phyloP scores from a whole-genome alignment of 1,140 invertebrate species.

The Hypsibius dujardini region DNA sequence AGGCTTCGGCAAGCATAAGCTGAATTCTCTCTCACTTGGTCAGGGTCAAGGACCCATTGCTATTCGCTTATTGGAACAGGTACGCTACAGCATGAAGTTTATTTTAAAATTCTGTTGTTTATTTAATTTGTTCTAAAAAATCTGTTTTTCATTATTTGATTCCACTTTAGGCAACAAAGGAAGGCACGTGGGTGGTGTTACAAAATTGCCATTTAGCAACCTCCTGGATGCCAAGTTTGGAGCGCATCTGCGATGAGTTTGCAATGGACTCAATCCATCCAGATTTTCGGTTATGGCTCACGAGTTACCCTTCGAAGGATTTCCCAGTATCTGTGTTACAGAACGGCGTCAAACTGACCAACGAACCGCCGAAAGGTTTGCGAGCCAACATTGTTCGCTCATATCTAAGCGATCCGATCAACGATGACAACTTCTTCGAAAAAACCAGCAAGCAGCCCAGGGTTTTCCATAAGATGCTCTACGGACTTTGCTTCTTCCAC shows the following conservation, averaged over 20 bases:
- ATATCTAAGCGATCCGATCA: constrained; percentile 67
- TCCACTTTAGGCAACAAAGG: constrained; percentile 42
- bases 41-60: constrained; percentile 81
- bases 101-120: no score
- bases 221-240: constrained; percentile 68
- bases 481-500: constrained; percentile 82
- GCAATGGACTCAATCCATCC: constrained; percentile 56
- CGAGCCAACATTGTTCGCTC: constrained; percentile 65
- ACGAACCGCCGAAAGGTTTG: constrained; percentile 75
- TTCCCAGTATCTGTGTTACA: constrained; percentile 79
- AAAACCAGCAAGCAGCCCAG: constrained; percentile 39
- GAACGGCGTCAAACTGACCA: constrained; percentile 79
- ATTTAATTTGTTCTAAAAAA: no score
- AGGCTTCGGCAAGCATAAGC: constrained; percentile 58
- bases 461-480: constrained; percentile 68
- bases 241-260: constrained; percentile 63
- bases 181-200: constrained; percentile 34
- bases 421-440: constrained; percentile 70
- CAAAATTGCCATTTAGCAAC: constrained; percentile 55
- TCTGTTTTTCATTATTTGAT: no score
- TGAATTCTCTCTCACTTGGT: constrained; percentile 72
- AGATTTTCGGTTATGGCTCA: constrained; percentile 79
- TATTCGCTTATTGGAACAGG: constrained; percentile 60
- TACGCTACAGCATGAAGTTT: no score
- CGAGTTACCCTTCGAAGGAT: constrained; percentile 70